Evolutionary conservation across 2,888 invertebrate genomes (phyloP).

Genomic region (Oithona nana): DNA sequence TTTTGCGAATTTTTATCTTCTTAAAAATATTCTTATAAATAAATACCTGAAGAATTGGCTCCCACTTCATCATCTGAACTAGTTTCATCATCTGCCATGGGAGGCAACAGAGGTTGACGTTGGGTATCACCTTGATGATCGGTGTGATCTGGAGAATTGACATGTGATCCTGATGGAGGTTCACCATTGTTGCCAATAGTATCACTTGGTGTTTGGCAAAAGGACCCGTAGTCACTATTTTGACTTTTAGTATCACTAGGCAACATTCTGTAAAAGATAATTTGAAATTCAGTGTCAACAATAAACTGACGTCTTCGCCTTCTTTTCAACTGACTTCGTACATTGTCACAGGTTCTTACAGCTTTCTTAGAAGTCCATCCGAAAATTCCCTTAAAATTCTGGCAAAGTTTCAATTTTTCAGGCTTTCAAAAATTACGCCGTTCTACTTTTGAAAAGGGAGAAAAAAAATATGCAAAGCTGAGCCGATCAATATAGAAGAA

Average conservation of each 20-base stretch:
- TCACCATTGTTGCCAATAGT: neutral
- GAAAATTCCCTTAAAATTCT: too few relatives aligned
- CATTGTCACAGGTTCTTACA: neutral
- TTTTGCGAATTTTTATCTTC: too few relatives aligned
- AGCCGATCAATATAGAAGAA: too few relatives aligned
- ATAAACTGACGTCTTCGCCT: neutral
- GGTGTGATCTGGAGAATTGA: neutral
- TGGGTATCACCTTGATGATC: neutral
- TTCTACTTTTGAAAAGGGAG: too few relatives aligned
- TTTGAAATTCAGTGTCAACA: too few relatives aligned
- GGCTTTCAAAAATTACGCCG: too few relatives aligned
- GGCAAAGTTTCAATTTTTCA: too few relatives aligned
- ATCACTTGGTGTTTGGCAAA: neutral
- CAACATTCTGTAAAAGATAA: constrained; percentile 12
- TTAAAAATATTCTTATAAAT: too few relatives aligned
- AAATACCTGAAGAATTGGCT: neutral
- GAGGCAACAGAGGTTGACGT: neutral
- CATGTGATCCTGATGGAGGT: neutral
- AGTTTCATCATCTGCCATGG: neutral
- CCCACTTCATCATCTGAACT: neutral
- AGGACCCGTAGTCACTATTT: constrained; percentile 15
- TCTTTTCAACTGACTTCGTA: neutral
- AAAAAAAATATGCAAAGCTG: too few relatives aligned
- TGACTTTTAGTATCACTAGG: constrained; percentile 12
- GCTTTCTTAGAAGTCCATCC: too few relatives aligned